These are phyloP conservation scores for Catonia carolina DNA, from an alignment of 2,888 invertebrate species.

Conservation along the genomic window DNA sequence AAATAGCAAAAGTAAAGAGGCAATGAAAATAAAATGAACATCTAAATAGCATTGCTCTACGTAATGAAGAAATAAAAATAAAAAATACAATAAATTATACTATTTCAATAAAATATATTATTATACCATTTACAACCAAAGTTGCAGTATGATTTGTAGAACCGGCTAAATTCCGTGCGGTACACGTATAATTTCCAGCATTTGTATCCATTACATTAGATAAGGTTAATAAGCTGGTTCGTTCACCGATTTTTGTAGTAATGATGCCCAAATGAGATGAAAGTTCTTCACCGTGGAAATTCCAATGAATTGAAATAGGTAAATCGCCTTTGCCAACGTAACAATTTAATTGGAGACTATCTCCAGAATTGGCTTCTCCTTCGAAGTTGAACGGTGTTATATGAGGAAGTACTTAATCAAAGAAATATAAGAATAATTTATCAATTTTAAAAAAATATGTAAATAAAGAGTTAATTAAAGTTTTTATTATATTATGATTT, in stretches of 20 bases:
- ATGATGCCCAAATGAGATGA: slow-evolving; percentile 40
- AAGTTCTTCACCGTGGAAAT: slow-evolving; percentile 51
- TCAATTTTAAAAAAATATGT: too few relatives aligned
- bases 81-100: too few relatives aligned
- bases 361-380: slow-evolving; percentile 52
- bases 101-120: not conserved
- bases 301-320: slow-evolving; percentile 39
- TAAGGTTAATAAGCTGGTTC: slow-evolving; percentile 54
- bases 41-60: too few relatives aligned
- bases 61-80: too few relatives aligned
- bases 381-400: slow-evolving; percentile 71
- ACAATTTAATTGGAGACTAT: slow-evolving; percentile 57
- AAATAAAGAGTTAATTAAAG: too few relatives aligned
- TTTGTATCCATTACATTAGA: slow-evolving; percentile 54
- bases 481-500: too few relatives aligned
- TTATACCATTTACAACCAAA: slow-evolving; percentile 49
- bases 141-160: slow-evolving; percentile 46
- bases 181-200: slow-evolving; percentile 58
- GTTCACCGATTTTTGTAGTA: slow-evolving; percentile 61
- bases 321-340: slow-evolving; percentile 43
- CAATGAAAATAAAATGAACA: too few relatives aligned
- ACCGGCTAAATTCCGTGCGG: slow-evolving; percentile 54
- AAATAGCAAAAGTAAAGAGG: too few relatives aligned
- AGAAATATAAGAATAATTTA: too few relatives aligned
- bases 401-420: slow-evolving; percentile 62